Percentiles rank a stretch among this genome's conserved stretches.
phyloP scores from a whole-genome alignment of 1,140 invertebrate genomes.

The Lucilia sericata region DNA sequence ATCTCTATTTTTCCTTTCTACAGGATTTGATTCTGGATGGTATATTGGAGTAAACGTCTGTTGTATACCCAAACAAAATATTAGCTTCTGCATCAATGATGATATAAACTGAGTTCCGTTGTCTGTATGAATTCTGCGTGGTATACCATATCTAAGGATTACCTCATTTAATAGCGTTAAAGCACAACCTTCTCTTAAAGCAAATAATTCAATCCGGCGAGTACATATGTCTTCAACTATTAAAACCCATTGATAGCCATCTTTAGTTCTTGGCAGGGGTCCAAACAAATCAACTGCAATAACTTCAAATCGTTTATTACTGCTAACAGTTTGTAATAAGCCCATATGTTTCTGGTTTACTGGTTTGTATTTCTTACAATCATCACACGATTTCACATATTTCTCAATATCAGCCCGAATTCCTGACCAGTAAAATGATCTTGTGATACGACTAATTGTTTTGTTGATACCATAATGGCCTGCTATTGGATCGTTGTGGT shows the following conservation, averaged over 20 bases:
- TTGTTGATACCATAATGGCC: slow-evolving; percentile 5
- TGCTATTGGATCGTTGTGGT: not conserved
- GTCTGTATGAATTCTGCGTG: slow-evolving; percentile 40
- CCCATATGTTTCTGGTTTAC: too few species aligned
- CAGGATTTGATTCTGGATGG: too few species aligned
- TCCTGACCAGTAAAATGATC: slow-evolving; percentile 10
- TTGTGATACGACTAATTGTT: not conserved
- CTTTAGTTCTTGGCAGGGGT: too few species aligned
- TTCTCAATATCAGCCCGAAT: slow-evolving; percentile 20
- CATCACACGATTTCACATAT: too few species aligned
- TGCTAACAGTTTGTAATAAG: too few species aligned
- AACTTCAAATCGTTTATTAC: too few species aligned
- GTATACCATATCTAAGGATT: slow-evolving; percentile 40
- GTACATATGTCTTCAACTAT: slow-evolving; percentile 40
- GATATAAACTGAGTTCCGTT: slow-evolving; percentile 47
- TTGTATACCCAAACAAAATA: slow-evolving; percentile 56
- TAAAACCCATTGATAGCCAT: too few species aligned
- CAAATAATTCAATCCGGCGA: slow-evolving; percentile 34
- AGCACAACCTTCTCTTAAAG: slow-evolving; percentile 33
- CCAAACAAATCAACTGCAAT: too few species aligned
- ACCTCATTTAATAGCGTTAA: slow-evolving; percentile 29
- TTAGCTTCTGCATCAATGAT: slow-evolving; percentile 60
- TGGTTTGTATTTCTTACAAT: too few species aligned
- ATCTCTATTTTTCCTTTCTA: too few species aligned
- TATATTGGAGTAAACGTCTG: too few species aligned